phyloP scores from a whole-genome alignment of 2,797 vertebrate species.

The Lithobates pipiens region DNA sequence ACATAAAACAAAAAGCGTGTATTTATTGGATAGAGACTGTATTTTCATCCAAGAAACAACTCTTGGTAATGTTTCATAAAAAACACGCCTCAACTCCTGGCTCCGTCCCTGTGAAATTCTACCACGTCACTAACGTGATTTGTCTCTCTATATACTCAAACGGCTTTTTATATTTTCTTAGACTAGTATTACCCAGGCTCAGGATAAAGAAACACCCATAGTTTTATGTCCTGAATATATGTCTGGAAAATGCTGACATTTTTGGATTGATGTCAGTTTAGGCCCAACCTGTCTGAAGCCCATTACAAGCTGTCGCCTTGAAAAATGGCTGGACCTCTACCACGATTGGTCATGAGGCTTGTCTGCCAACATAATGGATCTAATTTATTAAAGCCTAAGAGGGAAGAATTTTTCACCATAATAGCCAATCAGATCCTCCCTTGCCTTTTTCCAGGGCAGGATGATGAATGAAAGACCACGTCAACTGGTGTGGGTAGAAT shows the following conservation, averaged over 20 bases:
- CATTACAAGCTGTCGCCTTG: background rate
- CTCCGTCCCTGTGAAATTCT: conserved; percentile 4
- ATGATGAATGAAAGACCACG: too few species aligned
- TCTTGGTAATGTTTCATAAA: conserved; percentile 23
- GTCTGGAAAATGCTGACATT: conserved; percentile 35
- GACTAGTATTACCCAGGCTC: conserved; percentile 9
- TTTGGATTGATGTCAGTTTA: background rate
- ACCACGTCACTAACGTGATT: conserved; percentile 33
- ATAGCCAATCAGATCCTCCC: too few species aligned
- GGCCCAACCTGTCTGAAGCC: conserved; percentile 8
- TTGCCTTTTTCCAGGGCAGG: too few species aligned
- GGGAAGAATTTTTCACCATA: too few species aligned
- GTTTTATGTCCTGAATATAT: background rate
- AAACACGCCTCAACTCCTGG: conserved; percentile 41
- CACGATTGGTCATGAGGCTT: background rate
- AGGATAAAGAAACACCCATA: conserved; percentile 14
- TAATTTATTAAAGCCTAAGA: background rate
- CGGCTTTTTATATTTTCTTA: conserved; percentile 22
- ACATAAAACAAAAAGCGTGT: conserved; percentile 21
- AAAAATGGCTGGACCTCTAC: background rate
- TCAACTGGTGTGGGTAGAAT: too few species aligned
- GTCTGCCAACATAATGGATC: background rate
- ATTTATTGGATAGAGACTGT: conserved; percentile 50
- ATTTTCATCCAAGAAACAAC: conserved; percentile 40
- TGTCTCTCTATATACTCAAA: background rate